Percentiles rank a stretch among this genome's conserved stretches.
These are phyloP conservation scores for Alethe diademata DNA, from an alignment of 2,113 vertebrate genomes.

Conservation along the genomic window DNA sequence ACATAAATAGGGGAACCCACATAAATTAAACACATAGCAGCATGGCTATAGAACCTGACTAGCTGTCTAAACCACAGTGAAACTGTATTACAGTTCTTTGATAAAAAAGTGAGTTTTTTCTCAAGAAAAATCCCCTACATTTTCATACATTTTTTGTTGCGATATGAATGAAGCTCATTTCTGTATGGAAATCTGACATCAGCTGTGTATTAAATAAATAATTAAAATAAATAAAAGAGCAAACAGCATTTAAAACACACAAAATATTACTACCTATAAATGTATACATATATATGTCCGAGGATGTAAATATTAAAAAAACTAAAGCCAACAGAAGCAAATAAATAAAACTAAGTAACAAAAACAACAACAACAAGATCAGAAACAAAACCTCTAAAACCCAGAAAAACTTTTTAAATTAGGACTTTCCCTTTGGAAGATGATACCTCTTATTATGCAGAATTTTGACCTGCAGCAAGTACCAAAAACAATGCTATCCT, in stretches of 20 bases:
- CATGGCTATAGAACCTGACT: neutral
- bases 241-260: neutral
- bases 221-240: neutral
- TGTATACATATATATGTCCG: neutral
- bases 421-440: neutral
- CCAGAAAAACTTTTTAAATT: rapidly evolving
- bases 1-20: neutral
- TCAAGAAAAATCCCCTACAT: neutral
- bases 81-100: neutral
- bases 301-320: neutral
- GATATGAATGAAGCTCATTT: neutral
- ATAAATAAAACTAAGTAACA: neutral
- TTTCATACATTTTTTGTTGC: neutral
- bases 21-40: neutral
- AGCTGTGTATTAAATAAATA: neutral
- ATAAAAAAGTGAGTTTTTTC: neutral
- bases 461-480: neutral
- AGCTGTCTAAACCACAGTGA: neutral
- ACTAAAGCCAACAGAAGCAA: neutral
- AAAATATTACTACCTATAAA: neutral
- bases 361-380: neutral
- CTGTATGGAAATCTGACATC: neutral
- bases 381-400: neutral
- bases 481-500: neutral
- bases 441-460: neutral